phyloP scores from a whole-genome alignment of 2,113 vertebrate genomes.

The Smithornis capensis region DNA sequence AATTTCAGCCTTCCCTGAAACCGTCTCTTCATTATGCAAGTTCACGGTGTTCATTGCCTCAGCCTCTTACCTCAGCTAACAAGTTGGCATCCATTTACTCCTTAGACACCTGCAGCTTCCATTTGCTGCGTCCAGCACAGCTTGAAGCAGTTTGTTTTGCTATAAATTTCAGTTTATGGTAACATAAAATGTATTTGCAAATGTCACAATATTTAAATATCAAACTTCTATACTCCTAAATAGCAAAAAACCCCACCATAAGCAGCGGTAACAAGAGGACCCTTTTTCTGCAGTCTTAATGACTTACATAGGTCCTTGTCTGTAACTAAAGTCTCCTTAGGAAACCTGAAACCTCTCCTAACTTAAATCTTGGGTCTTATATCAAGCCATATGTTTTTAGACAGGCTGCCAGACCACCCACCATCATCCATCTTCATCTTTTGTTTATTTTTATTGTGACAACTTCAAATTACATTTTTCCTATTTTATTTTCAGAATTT shows the following conservation, averaged over 20 bases:
- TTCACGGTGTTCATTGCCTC: neutral
- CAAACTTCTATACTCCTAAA: neutral
- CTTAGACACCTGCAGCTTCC: constrained; percentile 41
- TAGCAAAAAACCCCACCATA: neutral
- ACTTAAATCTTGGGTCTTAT: neutral
- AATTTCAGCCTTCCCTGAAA: neutral
- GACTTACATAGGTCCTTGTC: neutral
- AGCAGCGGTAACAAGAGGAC: neutral
- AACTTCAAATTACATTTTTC: constrained; percentile 23
- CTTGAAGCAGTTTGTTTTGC: constrained; percentile 36
- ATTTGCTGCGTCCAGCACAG: constrained; percentile 25
- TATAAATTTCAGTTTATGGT: constrained; percentile 34
- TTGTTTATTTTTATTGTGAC: constrained; percentile 8
- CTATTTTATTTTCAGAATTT: neutral
- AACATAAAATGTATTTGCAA: constrained; percentile 16
- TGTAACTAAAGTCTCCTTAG: neutral
- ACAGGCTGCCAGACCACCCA: neutral
- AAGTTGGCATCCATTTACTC: constrained; percentile 42
- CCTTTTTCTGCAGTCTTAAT: neutral
- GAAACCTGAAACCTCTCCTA: neutral
- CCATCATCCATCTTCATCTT: neutral
- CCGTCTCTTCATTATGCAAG: neutral
- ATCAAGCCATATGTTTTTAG: constrained; percentile 16
- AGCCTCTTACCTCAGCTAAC: constrained; percentile 25
- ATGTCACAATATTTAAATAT: constrained; percentile 61